A percentile compares a stretch with the other conserved stretches of the same genome.
phyloP scores from a whole-genome alignment of 1,140 invertebrate genomes.

The Ceratitis capitata region DNA sequence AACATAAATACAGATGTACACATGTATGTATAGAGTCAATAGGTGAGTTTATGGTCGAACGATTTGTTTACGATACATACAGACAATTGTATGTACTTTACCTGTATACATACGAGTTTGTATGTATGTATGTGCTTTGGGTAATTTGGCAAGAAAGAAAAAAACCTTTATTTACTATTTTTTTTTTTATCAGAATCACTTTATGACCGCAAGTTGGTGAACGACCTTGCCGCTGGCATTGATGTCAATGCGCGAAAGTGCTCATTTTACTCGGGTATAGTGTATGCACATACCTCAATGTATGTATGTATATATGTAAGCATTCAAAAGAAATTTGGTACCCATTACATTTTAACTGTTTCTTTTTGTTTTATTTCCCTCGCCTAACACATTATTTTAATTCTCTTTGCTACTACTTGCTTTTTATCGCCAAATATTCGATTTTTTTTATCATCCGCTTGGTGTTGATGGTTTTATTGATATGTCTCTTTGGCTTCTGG shows the following conservation, averaged over 20 bases:
- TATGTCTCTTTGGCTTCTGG: background rate
- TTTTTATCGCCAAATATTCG: background rate
- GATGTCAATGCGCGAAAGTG: background rate
- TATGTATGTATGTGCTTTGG: background rate
- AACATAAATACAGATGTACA: too few species aligned
- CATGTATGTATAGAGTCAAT: background rate
- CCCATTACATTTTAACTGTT: background rate
- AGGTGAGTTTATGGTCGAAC: background rate
- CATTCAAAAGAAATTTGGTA: too few species aligned
- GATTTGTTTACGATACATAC: background rate
- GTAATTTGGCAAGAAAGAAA: background rate
- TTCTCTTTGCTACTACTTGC: background rate
- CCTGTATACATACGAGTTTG: background rate
- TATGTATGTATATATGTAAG: too few species aligned
- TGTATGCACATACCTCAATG: too few species aligned
- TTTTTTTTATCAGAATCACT: background rate
- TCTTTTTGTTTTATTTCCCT: background rate
- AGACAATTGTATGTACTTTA: background rate
- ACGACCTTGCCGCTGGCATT: background rate
- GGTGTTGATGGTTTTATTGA: background rate
- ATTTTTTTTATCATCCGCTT: background rate
- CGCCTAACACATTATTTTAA: background rate
- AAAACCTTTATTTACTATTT: too few species aligned
- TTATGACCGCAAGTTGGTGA: constrained; percentile 5
- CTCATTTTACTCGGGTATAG: background rate